Evolutionary conservation across 2,888 invertebrate species (phyloP).

Genomic region (Napeogenes inachia): DNA sequence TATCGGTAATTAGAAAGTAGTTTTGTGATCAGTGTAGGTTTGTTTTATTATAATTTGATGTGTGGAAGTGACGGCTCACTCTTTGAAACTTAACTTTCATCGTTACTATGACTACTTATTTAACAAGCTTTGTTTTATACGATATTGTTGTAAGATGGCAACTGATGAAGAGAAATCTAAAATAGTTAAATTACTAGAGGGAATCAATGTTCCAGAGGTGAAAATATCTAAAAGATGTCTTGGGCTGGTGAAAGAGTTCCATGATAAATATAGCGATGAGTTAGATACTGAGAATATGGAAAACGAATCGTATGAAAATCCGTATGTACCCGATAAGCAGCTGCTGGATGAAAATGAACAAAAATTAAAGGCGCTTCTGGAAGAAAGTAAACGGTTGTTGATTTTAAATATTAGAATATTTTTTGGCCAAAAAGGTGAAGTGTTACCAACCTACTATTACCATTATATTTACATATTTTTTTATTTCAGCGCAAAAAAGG

Average conservation of each 20-base stretch:
- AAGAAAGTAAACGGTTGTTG: conserved; percentile 47
- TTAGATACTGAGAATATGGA: conserved; percentile 43
- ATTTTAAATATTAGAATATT: no score
- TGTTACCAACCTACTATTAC: not conserved
- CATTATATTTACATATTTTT: not conserved
- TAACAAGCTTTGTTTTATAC: not conserved
- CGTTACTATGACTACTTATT: conserved; percentile 32
- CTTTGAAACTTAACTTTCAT: no score
- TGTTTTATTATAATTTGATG: not conserved
- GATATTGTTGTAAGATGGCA: conserved; percentile 42
- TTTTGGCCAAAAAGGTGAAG: no score
- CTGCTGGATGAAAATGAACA: conserved; percentile 57
- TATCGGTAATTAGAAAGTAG: no score
- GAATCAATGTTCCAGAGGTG: conserved; percentile 56
- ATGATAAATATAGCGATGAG: conserved; percentile 46
- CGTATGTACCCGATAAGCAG: conserved; percentile 51
- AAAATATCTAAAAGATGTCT: conserved; percentile 58
- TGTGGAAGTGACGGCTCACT: no score
- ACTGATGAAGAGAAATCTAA: conserved; percentile 67
- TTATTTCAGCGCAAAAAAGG: conserved; percentile 44
- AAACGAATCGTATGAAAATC: conserved; percentile 47
- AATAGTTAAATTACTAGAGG: conserved; percentile 57
- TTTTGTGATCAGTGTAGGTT: no score
- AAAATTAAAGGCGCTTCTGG: conserved; percentile 48
- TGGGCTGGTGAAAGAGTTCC: conserved; percentile 52